Base-by-base conservation (phyloP, 2,113 vertebrate species). In the Brachirus orientalis region DNA sequence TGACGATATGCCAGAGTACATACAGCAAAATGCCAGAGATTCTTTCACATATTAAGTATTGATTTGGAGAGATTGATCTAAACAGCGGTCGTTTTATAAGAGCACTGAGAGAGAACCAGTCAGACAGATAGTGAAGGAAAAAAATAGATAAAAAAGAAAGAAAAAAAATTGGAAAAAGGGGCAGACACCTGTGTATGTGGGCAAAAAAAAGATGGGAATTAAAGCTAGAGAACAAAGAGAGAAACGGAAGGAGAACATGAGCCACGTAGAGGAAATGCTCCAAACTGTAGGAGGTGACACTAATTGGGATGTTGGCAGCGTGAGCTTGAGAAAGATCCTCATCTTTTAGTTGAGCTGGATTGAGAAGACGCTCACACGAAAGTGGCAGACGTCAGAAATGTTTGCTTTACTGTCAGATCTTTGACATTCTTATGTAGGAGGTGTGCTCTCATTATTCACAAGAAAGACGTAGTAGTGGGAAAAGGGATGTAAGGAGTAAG, bases 11-110 rank as follows among this genome's bases (percentile, higher is more conserved):
- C 76, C 72, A 80, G 86, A 78, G 86, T 85, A 84, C 69, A 80
- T 87, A 82, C 71, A 74, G 79, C 81, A 82, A 86, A 90, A 85
- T 80, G 82, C 87, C 86, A 82, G 70, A 36, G 70, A 81, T 81
- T 86, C 84, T 86, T 85, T 88, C 90, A 88, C 83, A 91, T 91
- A 91, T 91, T 88, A 91, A 88, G 77, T 91, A 91, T 91, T 81
- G 90, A 91, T 90, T 82, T 53, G 41, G 55, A 61, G 52, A 79
- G 72, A 87, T 88, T 87, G 84, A 90, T 88, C 86, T 82, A 68
- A 89, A 82, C 86, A 68, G 58, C 38, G 3, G 67, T 12, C 55
- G 35, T 86, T 86, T 88, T 85, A 85, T 86, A 86, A 71, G 79
- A 77, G 75, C 72, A 40, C 66, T 45, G 70, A 72, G 69, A 83